Conservation (phyloP, 2,888 invertebrate species). For the Tetheella fluctuosa region DNA sequence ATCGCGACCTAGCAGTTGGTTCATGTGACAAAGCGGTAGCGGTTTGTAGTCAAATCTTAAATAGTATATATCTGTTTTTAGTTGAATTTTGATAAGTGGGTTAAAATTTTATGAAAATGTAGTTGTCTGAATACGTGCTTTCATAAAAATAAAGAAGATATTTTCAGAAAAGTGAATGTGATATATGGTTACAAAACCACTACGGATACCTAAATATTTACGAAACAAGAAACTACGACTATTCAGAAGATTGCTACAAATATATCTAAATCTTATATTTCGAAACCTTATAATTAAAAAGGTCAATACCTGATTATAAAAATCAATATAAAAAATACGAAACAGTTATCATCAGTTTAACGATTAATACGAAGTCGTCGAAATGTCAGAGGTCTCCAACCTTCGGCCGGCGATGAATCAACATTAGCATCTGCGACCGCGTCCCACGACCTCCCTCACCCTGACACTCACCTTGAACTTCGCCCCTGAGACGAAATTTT, state of each 20-base stretch:
- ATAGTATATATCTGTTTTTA: too few relatives aligned
- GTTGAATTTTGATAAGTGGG: too few relatives aligned
- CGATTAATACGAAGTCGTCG: constrained; percentile 29
- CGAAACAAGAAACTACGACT: too few relatives aligned
- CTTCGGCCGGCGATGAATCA: constrained; percentile 65
- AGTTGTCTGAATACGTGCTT: too few relatives aligned
- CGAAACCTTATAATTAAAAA: neutral
- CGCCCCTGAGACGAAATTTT: constrained; percentile 28
- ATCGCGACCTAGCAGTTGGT: constrained; percentile 28
- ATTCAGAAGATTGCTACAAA: too few relatives aligned
- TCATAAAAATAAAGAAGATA: too few relatives aligned
- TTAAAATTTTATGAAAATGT: too few relatives aligned
- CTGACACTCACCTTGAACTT: constrained; percentile 41
- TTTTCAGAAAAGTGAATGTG: too few relatives aligned
- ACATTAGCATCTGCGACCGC: constrained; percentile 51
- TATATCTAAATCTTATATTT: too few relatives aligned
- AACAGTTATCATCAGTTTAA: constrained; percentile 24
- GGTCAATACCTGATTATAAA: constrained; percentile 10
- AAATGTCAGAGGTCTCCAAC: constrained; percentile 73
- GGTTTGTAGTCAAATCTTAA: neutral
- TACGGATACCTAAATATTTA: too few relatives aligned
- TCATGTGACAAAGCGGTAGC: neutral
- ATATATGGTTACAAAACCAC: too few relatives aligned
- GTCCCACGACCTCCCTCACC: constrained; percentile 67
- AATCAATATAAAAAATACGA: constrained; percentile 13